These are phyloP conservation scores for Drosophila nebulosa DNA, from an alignment of 1,140 invertebrate genomes.

Conservation along the genomic window DNA sequence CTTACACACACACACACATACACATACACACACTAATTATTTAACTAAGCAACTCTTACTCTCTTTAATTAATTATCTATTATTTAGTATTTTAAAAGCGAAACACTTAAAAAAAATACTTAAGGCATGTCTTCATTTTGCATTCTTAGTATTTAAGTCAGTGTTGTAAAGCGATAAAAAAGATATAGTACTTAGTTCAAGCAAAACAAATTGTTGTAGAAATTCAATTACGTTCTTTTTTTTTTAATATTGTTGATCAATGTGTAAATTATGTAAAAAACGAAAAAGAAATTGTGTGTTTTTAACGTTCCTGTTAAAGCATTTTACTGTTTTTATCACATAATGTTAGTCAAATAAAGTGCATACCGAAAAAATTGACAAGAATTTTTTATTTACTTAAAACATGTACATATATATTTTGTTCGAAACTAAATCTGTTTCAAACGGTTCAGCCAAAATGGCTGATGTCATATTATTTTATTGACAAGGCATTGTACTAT, in stretches of 20 bases:
- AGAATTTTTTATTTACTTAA: neutral
- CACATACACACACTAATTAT: neutral
- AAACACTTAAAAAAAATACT: constrained; percentile 18
- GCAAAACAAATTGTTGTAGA: constrained; percentile 31
- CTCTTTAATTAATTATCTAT: constrained; percentile 61
- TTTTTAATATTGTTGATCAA: constrained; percentile 71
- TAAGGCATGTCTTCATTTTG: constrained; percentile 37
- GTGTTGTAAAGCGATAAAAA: constrained; percentile 23
- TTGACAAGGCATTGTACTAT: too few relatives aligned
- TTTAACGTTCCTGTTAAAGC: constrained; percentile 51
- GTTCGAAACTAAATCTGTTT: too few relatives aligned
- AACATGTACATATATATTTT: too few relatives aligned
- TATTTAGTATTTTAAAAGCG: constrained; percentile 68
- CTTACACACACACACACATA: constrained; percentile 33
- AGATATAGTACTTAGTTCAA: constrained; percentile 16
- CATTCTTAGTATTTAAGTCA: constrained; percentile 23
- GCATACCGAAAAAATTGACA: constrained; percentile 44
- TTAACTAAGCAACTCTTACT: constrained; percentile 49
- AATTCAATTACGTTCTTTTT: constrained; percentile 15
- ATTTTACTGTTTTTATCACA: constrained; percentile 58
- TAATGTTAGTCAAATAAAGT: constrained; percentile 70
- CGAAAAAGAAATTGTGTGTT: constrained; percentile 30
- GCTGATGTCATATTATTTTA: too few relatives aligned
- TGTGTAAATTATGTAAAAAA: constrained; percentile 46
- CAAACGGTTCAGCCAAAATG: too few relatives aligned